phyloP scores from a whole-genome alignment of 2,113 vertebrate species.

The Pseudopodoces humilis region DNA sequence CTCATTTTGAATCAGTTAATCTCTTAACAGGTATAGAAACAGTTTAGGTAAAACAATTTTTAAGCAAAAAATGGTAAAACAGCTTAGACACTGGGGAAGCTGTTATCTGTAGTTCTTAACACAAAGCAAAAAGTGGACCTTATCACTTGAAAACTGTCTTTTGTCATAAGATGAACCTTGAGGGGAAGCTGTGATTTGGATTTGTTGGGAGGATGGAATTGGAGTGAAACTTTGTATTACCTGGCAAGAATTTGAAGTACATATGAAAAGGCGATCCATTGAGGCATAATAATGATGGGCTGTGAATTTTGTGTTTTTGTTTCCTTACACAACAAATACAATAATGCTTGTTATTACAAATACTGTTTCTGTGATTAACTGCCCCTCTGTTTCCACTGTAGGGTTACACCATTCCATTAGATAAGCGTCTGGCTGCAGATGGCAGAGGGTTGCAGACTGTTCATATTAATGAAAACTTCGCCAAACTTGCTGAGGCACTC shows the following conservation, averaged over 20 bases:
- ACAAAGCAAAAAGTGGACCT: not conserved
- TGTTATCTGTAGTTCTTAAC: not conserved
- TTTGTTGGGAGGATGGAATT: not conserved
- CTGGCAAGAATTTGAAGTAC: not conserved
- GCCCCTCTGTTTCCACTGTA: constrained; percentile 45
- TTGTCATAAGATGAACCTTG: not conserved
- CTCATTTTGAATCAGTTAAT: not conserved
- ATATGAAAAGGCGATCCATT: not conserved
- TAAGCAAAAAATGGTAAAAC: not conserved
- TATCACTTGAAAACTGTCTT: not conserved
- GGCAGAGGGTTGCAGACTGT: constrained; percentile 95
- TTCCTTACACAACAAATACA: not conserved
- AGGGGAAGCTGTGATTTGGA: not conserved
- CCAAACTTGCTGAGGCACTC: constrained; percentile 94
- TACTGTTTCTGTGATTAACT: not conserved
- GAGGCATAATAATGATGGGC: not conserved
- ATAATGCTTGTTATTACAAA: not conserved
- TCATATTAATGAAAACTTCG: constrained; percentile 98
- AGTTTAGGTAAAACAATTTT: not conserved
- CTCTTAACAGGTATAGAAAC: not conserved
- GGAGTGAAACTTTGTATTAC: not conserved
- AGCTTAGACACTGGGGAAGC: not conserved
- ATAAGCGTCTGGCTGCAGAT: constrained; percentile 96
- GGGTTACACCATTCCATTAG: constrained; percentile 98
- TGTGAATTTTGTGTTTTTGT: not conserved